Conservation (phyloP, 2,888 invertebrate genomes). For the Miltochrista miniata region DNA sequence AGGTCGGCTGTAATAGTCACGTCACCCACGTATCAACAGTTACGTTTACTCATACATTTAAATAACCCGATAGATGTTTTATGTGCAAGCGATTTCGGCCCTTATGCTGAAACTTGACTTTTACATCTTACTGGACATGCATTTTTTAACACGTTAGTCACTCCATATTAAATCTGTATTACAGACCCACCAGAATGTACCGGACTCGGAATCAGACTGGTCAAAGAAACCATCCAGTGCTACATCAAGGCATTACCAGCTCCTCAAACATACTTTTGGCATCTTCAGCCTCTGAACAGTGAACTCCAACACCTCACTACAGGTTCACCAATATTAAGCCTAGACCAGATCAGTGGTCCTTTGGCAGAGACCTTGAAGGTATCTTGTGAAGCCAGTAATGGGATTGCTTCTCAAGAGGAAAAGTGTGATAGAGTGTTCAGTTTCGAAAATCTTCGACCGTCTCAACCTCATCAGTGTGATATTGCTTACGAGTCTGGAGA, state of each 20-base stretch:
- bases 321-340: constrained; percentile 64
- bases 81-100: no score
- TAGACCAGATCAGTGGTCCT: constrained; percentile 68
- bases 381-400: constrained; percentile 72
- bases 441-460: constrained; percentile 69
- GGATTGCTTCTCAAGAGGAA: constrained; percentile 67
- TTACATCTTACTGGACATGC: no score
- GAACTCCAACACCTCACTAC: constrained; percentile 71
- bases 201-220: constrained; percentile 61
- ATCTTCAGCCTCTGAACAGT: constrained; percentile 62
- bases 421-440: constrained; percentile 62
- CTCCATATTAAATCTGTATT: not conserved
- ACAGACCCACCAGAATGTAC: constrained; percentile 74
- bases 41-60: no score
- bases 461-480: constrained; percentile 70
- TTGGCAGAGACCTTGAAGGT: constrained; percentile 59
- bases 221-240: constrained; percentile 67
- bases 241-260: constrained; percentile 62
- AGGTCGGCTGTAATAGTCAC: no score
- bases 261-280: constrained; percentile 75
- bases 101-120: no score
- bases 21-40: no score
- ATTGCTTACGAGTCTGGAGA: constrained; percentile 70
- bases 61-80: no score
- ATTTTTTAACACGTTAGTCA: not conserved